phyloP scores from a whole-genome alignment of 2,888 invertebrate genomes.

The Eilema caniola region DNA sequence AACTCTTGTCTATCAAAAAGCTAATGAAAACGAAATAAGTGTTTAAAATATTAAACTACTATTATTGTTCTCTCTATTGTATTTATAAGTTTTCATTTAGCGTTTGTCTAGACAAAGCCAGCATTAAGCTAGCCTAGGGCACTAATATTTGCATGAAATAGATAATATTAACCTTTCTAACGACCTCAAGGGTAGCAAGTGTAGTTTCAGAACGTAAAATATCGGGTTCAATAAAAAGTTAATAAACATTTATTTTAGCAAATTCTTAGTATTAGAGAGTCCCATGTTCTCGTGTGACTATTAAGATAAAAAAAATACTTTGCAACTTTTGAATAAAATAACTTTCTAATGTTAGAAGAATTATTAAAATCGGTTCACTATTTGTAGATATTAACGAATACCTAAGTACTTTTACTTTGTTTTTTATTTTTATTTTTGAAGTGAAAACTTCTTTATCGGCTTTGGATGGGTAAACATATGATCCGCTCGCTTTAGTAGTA shows the following conservation, averaged over 20 bases:
- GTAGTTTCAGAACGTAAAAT: background rate
- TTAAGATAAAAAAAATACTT: too few species aligned
- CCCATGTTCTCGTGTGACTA: too few species aligned
- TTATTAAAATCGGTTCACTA: too few species aligned
- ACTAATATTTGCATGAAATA: background rate
- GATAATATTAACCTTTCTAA: background rate
- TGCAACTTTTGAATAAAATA: too few species aligned
- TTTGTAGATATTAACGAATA: too few species aligned
- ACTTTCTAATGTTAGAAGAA: too few species aligned
- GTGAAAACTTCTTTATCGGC: too few species aligned
- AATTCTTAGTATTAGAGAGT: too few species aligned
- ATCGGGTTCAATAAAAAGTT: background rate
- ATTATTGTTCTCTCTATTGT: background rate
- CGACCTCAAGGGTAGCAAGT: background rate
- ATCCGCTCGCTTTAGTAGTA: too few species aligned
- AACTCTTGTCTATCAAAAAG: background rate
- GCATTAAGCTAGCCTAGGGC: background rate
- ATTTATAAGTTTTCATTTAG: background rate
- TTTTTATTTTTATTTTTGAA: too few species aligned
- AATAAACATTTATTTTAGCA: rapidly evolving
- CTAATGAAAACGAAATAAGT: background rate
- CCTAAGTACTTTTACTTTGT: too few species aligned
- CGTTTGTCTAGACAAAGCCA: background rate
- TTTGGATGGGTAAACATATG: too few species aligned
- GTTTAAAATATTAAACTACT: background rate